Base-by-base conservation (phyloP, 2,888 invertebrate genomes). In the Saturnia pavonia region DNA sequence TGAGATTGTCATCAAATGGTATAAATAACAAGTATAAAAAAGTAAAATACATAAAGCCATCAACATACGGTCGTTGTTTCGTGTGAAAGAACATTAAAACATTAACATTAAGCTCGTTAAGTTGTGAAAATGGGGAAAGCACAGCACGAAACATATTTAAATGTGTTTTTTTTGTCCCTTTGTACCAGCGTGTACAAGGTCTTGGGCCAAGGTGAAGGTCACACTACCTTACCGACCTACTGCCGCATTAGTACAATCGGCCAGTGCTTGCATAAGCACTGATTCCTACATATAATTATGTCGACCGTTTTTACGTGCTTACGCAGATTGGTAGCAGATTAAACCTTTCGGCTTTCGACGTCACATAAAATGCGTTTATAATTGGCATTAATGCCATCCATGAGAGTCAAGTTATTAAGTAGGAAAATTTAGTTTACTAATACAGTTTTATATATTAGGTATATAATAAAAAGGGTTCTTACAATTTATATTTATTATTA, bases 91-190 rank as follows among this genome's bases (percentile, higher is more conserved):
- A 40, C 40, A n/a, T 65, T 34, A 65, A 65, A 65, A 65, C 40
- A 65, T 65, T 19, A 65, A 65, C 40, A 40, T 40, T 40, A 65
- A 65, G 48, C 40, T 51, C 54, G 71, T 71, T 68, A 71, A 54
- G 34, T n/a, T 51, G 51, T 71, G 65, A 65, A 72, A 71, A 66
- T 68, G 42, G 67, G 57, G 25, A 60, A 67, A 68, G 65, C 65
- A 65, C 68, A 68, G 70, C 73, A 73, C 71, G 70, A 69, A 73
- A 63, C 54, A 71, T 71, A 71, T 71, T 71, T 71, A 67, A 71
- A 73, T 71, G 71, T 68, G 71, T 66, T 72, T 54, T 48, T 69
- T 72, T 72, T 72, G 69, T 72, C 72, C 70, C 60, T 70, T 73
- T 73, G 71, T 73, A 67, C 70, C 70, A 68, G 68, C 69, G 54